phyloP scores from a whole-genome alignment of 2,797 vertebrate genomes.

The Trematomus bernacchii region DNA sequence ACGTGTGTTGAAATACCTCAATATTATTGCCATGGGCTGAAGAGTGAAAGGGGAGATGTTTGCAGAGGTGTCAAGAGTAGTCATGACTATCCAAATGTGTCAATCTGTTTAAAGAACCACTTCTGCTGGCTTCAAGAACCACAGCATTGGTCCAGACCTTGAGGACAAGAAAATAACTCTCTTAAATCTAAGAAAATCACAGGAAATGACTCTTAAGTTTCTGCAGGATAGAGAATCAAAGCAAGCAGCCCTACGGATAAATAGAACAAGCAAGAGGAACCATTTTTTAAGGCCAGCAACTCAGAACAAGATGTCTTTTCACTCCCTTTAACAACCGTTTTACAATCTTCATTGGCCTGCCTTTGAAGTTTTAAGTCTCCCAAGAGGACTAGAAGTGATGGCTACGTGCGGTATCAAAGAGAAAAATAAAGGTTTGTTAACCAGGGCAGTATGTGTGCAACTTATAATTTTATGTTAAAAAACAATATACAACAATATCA shows the following conservation, averaged over 20 bases:
- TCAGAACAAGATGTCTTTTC: not conserved
- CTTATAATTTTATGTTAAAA: too few species aligned
- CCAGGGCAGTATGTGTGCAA: too few species aligned
- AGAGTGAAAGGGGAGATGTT: conserved; percentile 25
- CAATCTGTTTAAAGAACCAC: conserved; percentile 16
- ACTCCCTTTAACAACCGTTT: not conserved
- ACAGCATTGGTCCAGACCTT: not conserved
- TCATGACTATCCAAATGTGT: conserved; percentile 24
- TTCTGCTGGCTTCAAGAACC: conserved; percentile 13
- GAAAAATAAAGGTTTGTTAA: too few species aligned
- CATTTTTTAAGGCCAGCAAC: not conserved
- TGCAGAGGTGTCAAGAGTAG: conserved; percentile 26
- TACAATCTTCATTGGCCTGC: not conserved
- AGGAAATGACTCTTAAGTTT: conserved; percentile 1
- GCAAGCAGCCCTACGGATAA: not conserved
- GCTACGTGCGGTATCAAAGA: too few species aligned
- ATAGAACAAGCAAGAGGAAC: not conserved
- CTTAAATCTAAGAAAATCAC: not conserved
- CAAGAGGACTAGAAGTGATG: too few species aligned
- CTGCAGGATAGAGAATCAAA: conserved; percentile 1
- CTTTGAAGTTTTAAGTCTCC: not conserved
- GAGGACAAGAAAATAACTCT: not conserved
- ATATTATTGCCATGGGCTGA: conserved; percentile 22
- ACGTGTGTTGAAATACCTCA: conserved; percentile 33
- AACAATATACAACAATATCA: too few species aligned